Evolutionary conservation across 2,113 vertebrate species (phyloP).

Genomic region (Ctenomys sociabilis): DNA sequence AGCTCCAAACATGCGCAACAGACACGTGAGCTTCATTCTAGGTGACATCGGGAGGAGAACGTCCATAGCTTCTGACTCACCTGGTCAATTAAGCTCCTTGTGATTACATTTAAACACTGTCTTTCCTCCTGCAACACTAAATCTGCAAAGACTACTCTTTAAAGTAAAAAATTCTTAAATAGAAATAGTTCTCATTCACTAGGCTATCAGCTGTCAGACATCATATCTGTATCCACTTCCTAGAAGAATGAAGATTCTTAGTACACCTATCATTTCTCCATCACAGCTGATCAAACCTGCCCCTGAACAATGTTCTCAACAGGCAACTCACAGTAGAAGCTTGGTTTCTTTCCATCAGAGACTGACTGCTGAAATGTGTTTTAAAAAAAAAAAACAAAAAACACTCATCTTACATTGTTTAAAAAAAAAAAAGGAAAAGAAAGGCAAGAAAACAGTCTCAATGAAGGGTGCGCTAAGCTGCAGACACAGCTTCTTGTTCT

Average conservation of each 20-base stretch:
- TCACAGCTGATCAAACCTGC: constrained; percentile 84
- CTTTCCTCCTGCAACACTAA: not conserved
- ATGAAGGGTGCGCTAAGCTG: constrained; percentile 83
- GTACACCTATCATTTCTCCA: constrained; percentile 81
- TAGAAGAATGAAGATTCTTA: constrained; percentile 79
- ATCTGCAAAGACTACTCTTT: constrained; percentile 2
- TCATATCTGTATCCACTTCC: constrained; percentile 78
- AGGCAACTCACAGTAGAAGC: constrained; percentile 85
- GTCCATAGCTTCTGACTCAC: not conserved
- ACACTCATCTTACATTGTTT: constrained; percentile 86
- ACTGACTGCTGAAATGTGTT: constrained; percentile 86
- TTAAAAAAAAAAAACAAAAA: constrained; percentile 80
- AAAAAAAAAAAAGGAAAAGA: constrained; percentile 77
- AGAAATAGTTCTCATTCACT: constrained; percentile 62
- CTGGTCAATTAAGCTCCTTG: not conserved
- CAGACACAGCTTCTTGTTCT: constrained; percentile 78
- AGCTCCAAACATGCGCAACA: not conserved
- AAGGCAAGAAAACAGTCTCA: constrained; percentile 79
- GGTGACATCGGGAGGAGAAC: constrained; percentile 1
- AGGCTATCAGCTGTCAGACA: constrained; percentile 58
- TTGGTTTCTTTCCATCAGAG: constrained; percentile 86
- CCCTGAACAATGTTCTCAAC: constrained; percentile 85
- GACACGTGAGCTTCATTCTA: not conserved
- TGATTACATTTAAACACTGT: constrained; percentile 42
- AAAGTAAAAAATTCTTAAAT: constrained; percentile 71